Base-by-base conservation (phyloP, 37 sponge, comb jelly and placozoan genomes). In the Halichondria panicea region DNA sequence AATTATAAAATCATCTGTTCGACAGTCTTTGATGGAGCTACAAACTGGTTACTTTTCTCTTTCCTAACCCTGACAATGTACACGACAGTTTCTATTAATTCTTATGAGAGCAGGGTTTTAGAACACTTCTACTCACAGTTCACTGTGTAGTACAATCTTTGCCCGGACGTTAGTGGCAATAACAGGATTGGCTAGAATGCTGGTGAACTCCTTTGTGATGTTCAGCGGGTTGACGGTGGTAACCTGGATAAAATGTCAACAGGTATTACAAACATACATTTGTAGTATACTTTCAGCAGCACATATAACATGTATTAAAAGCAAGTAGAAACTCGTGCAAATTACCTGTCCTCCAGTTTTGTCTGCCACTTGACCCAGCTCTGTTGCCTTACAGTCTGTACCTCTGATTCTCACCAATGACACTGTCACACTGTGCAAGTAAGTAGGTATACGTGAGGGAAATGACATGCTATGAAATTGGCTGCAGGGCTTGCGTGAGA, bases 341-440 rank as follows among this genome's bases (percentile, higher is more conserved):
- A 2, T 11, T 55, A 90, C 84, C 67, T 85, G 70, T 43, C 94
- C 94, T 46, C 90, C 87, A 62, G 94, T 89, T 34, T 79, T 81
- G 64, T 81, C 83, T 31, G 94, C 87, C 63, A 93, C 94, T 63
- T 85, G 87, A 33, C 94, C 94, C 22, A 93, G 77, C 68, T 93
- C 90, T 36, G 70, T 32, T 11, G 71, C 78, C n/a, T 87, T 74
- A 63, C 94, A 93, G 41, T 89, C 87, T 9, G 83, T 81, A 1
- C 94, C 94, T 45, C 82, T 62, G 55, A 93, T 89, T 19, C 76
- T 81, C 61, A 93, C 78, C 48, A 93, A 55, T 48, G 86, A 84
- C 24, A 93, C 94, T 6, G 87, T 78, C 53, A 93, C 90, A 74
- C 92, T 91, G 59, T 1, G 4, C 19, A 48, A 18, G 52, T 15